A percentile compares a stretch with the other conserved stretches of the same genome.
phyloP scores from a whole-genome alignment of 23 tunicate genomes.

The Phallusia fumigata region DNA sequence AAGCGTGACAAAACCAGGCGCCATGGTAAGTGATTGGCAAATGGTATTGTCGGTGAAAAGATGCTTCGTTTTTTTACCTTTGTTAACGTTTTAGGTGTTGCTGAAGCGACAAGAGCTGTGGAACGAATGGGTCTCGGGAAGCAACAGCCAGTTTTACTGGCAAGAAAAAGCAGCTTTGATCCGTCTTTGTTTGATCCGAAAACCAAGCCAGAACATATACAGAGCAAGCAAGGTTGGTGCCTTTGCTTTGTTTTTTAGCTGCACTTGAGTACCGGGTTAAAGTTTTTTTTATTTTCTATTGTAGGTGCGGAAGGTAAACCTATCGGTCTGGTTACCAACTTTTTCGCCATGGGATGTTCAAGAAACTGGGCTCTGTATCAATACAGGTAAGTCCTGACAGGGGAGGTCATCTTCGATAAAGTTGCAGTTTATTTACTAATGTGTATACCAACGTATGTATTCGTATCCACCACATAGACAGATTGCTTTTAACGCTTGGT shows the following conservation, averaged over 20 bases:
- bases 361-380: conserved; percentile 74
- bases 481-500: too few relatives aligned
- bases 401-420: too few relatives aligned
- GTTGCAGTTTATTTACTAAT: too few relatives aligned
- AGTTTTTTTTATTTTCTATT: neutral
- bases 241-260: neutral
- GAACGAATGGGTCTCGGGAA: conserved; percentile 11
- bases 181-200: conserved; percentile 74
- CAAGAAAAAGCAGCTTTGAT: conserved; percentile 49
- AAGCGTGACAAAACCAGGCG: too few relatives aligned
- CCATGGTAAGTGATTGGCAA: too few relatives aligned
- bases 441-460: too few relatives aligned
- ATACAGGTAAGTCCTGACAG: conserved; percentile 87
- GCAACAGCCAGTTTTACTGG: conserved; percentile 40
- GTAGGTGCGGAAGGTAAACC: conserved; percentile 48
- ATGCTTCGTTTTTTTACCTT: neutral
- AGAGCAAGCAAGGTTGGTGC: conserved; percentile 57
- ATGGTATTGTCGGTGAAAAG: too few relatives aligned
- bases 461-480: too few relatives aligned
- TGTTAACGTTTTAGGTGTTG: neutral
- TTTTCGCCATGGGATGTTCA: conserved; percentile 53
- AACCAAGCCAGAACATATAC: conserved; percentile 74
- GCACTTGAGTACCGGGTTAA: too few relatives aligned
- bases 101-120: conserved; percentile 22
- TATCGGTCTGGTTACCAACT: conserved; percentile 44